Base-by-base conservation (phyloP, 2,888 invertebrate genomes). In the Atethmia centrago region DNA sequence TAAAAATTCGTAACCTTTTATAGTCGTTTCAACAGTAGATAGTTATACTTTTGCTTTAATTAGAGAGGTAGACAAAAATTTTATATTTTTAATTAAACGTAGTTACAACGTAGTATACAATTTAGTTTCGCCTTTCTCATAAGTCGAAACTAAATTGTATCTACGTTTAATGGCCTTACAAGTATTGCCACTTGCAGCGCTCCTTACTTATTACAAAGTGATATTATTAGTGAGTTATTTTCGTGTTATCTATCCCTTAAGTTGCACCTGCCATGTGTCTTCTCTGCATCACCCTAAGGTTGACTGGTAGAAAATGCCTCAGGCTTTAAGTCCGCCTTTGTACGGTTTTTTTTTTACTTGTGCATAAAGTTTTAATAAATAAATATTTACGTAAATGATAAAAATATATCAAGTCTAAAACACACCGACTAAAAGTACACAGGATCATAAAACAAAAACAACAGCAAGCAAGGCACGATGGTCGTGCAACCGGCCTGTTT, bases 401-500 rank as follows among this genome's bases (percentile, higher is more conserved):
- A 3, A 36, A 61, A 67, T 5, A 36, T n/a, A 40, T 45, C n/a
- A 73, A 65, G 36, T 64, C 59, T 31, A 56, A 62, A 51, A 65
- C 14, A 7, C 16, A 36, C 14, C 16, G 14, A 21, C 69, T 47
- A 19, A 70, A 76, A 63, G 16, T 68, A 61, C 53, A 42, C 8
- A 31, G 12, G 12, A 19, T 9, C 31, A 31, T 31, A 51, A 51
- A 59, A 51, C 70, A 64, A 55, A 67, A 36, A 12, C 45, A 76
- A 63, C 36, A 62, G 25, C 69, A 14, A 76, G n/a, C 25, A 55
- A 67, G 25, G n/a, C 16, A 71, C 45, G 21, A 45, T 53, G 10
- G 21, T 21, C n/a, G 49, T 69, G 55, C 49, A 70, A 71, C 73
- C 63, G 72, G 42, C 42, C 56, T 47, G n/a, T 71, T 70, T 67